These are phyloP conservation scores for Alloscopus bannaensis DNA, from an alignment of 2,888 invertebrate species.

Conservation along the genomic window DNA sequence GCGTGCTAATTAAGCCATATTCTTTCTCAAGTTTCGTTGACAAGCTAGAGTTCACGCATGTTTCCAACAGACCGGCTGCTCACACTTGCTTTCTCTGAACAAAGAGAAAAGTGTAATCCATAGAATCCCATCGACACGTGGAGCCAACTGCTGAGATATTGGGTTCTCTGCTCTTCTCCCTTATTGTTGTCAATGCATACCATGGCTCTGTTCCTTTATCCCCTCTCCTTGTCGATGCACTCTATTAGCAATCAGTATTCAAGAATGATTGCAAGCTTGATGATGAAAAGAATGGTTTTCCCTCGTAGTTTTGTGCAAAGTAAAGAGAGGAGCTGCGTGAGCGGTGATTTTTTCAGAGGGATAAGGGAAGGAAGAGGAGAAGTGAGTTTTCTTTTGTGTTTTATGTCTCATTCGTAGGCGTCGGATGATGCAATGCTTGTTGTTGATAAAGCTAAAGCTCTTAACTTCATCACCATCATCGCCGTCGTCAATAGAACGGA, in stretches of 20 bases:
- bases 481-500: constrained; percentile 8
- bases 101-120: constrained; percentile 8
- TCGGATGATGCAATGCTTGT: constrained; percentile 13
- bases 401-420: constrained; percentile 36
- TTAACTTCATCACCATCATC: constrained; percentile 49
- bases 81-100: neutral
- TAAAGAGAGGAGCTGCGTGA: constrained; percentile 16
- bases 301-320: too few species aligned
- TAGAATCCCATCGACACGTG: constrained; percentile 45
- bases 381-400: constrained; percentile 1
- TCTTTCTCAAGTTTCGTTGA: constrained; percentile 12
- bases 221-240: neutral
- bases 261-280: constrained; percentile 37
- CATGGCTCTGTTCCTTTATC: too few species aligned
- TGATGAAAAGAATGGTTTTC: constrained; percentile 25
- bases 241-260: constrained; percentile 62
- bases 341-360: constrained; percentile 2
- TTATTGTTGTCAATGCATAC: too few species aligned
- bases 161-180: neutral
- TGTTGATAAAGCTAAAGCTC: constrained; percentile 54
- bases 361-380: constrained; percentile 4
- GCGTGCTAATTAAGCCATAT: constrained; percentile 43
- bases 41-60: too few species aligned
- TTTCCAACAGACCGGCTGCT: too few species aligned
- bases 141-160: constrained; percentile 34